Evolutionary conservation across 2,113 vertebrate species (phyloP), one percentile per base, ranked within the genome.

Genomic region (Cebidichthys violaceus): DNA sequence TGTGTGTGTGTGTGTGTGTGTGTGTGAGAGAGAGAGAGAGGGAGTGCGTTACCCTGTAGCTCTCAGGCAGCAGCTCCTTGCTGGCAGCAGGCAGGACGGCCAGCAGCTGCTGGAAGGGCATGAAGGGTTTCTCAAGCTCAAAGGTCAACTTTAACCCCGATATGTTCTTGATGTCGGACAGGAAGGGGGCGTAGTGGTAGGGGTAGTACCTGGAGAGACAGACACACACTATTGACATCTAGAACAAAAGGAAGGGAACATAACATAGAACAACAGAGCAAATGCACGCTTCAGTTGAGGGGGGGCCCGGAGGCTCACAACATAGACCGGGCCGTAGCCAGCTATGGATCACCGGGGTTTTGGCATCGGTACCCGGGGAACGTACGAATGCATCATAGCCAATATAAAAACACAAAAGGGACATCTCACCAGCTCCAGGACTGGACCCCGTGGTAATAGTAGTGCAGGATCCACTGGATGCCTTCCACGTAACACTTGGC

Each of bases 391-490:
- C 10, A n/a, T 11, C 52, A n/a, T 10, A 10, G 22, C 9, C 1
- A 9, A 3, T 11, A 24, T 24, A 59, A 14, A 59, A 59, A 20
- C 18, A 50, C 15, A 50, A 60, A 60, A 72, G 35, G 11, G 10
- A 41, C 0, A 31, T 79, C 96, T 96, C 92, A 98, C 98, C 98
- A 99, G 94, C 98, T 99, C 98, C 98, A 99, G 27, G 98, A 99
- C 27, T 99, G 97, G 84, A 99, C 98, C 82, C 98, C 98, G 33
- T 99, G 98, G 88, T 99, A 99, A 84, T 99, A 99, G 91, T 99
- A 99, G 91, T 99, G 98, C 41, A 99, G 96, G 93, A 99, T 98
- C 98, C 98, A 99, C 76, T 99, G 98, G 93, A 99, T 99, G 60
- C 98, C 98, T 90, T 97, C 97, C 76, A 99, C 96, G 15, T 99